Conservation (phyloP, 2,888 invertebrate species). For the Diploptera punctata region DNA sequence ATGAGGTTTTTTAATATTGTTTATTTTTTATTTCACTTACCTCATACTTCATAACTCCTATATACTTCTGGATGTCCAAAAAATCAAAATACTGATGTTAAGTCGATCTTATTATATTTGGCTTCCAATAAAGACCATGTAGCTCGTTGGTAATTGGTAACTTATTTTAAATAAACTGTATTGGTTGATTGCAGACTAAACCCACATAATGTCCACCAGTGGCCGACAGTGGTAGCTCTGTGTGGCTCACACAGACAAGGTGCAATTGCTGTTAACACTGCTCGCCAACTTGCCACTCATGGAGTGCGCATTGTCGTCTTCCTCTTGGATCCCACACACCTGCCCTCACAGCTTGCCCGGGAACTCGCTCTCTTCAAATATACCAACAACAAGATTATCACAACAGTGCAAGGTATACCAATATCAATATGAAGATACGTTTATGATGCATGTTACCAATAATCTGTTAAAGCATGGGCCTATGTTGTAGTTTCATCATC, state of each 20-base stretch:
- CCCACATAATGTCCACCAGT: conserved; percentile 87
- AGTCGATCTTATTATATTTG: no score
- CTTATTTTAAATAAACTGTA: background rate
- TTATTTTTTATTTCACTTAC: no score
- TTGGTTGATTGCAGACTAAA: conserved; percentile 63
- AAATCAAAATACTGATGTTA: no score
- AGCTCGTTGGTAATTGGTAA: background rate
- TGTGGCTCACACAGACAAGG: conserved; percentile 69
- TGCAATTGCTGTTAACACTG: conserved; percentile 71
- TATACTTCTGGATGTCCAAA: no score
- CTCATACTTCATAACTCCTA: no score
- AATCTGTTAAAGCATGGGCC: no score
- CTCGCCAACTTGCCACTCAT: conserved; percentile 82
- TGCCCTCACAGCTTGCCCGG: conserved; percentile 56
- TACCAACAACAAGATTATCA: conserved; percentile 57
- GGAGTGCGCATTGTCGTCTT: conserved; percentile 75
- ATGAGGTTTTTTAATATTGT: no score
- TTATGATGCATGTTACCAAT: no score
- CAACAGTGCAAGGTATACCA: conserved; percentile 46
- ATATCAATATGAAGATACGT: no score
- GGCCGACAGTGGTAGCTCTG: conserved; percentile 80
- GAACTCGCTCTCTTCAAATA: conserved; percentile 73
- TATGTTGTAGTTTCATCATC: no score
- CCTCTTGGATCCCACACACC: conserved; percentile 54
- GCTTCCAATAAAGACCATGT: no score